These are phyloP conservation scores for Hozukius guyotensis DNA, from an alignment of 2,797 vertebrate genomes.

Conservation along the genomic window DNA sequence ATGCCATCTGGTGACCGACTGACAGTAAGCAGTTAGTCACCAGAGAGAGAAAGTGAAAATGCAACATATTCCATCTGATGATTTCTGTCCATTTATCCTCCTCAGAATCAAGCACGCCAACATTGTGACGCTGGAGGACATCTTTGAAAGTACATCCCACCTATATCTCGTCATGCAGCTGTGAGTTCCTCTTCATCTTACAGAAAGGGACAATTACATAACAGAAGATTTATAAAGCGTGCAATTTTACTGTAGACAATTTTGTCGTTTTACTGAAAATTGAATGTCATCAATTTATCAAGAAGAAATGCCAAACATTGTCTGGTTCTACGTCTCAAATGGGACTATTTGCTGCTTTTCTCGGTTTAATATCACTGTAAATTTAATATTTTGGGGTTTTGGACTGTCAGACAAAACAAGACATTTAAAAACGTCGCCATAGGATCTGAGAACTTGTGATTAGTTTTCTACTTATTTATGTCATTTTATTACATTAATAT, in stretches of 20 bases:
- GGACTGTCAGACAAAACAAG: background rate
- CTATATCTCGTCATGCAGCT: conserved; percentile 99
- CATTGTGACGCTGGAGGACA: conserved; percentile 96
- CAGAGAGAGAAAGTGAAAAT: background rate
- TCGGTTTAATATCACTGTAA: background rate
- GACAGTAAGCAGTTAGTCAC: background rate
- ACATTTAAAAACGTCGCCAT: background rate
- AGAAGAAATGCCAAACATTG: background rate
- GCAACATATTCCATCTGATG: background rate
- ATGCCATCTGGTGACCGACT: conserved; percentile 68
- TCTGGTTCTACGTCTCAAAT: background rate
- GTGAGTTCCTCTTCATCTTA: conserved; percentile 83
- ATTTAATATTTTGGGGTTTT: background rate
- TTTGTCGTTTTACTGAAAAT: background rate
- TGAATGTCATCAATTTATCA: background rate
- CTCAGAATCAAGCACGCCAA: conserved; percentile 96
- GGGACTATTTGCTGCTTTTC: background rate
- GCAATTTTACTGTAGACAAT: background rate
- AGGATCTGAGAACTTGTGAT: background rate
- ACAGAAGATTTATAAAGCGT: background rate
- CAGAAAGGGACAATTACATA: background rate
- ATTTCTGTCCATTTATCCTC: conserved; percentile 22
- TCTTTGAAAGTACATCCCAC: conserved; percentile 95
- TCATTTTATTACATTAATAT: background rate
- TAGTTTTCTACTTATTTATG: background rate